Conservation (phyloP, 2,888 invertebrate genomes). For the Teinopalpus imperialis region DNA sequence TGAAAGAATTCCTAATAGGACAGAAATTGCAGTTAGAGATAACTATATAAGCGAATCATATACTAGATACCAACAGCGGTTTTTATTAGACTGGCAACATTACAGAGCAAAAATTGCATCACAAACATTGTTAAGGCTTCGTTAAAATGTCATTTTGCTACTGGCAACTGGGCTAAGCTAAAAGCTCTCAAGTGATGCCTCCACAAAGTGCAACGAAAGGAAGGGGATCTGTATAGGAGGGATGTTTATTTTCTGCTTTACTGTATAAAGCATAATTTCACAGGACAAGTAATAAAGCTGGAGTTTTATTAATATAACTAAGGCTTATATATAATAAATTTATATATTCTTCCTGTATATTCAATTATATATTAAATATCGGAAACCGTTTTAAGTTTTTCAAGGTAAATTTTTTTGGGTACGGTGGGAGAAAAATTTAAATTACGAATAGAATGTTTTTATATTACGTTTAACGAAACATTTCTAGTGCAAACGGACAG, state of each 20-base stretch:
- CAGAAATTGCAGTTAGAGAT: not conserved
- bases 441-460: too few species aligned
- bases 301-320: slow-evolving; percentile 10
- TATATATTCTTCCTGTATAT: too few species aligned
- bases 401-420: too few species aligned
- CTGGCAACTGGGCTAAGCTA: slow-evolving; percentile 27
- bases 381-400: too few species aligned
- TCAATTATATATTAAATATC: too few species aligned
- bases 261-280: slow-evolving; percentile 27
- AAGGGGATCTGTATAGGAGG: slow-evolving; percentile 25
- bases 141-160: slow-evolving; percentile 26
- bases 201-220: slow-evolving; percentile 26
- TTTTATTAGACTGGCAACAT: slow-evolving; percentile 14
- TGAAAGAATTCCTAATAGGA: too few species aligned
- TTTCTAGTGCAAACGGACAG: too few species aligned
- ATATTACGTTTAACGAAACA: too few species aligned
- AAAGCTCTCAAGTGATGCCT: slow-evolving; percentile 27
- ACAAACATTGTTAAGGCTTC: slow-evolving; percentile 27
- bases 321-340: not conserved
- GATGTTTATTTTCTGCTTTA: slow-evolving; percentile 31
- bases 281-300: slow-evolving; percentile 21
- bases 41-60: slow-evolving; percentile 6
- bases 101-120: slow-evolving; percentile 24
- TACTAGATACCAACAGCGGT: slow-evolving; percentile 3
- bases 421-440: too few species aligned